A percentile compares a stretch with the other conserved stretches of the same genome.
These are phyloP conservation scores for Phenacoccus solenopsis DNA, from an alignment of 1,140 invertebrate genomes.

Conservation along the genomic window DNA sequence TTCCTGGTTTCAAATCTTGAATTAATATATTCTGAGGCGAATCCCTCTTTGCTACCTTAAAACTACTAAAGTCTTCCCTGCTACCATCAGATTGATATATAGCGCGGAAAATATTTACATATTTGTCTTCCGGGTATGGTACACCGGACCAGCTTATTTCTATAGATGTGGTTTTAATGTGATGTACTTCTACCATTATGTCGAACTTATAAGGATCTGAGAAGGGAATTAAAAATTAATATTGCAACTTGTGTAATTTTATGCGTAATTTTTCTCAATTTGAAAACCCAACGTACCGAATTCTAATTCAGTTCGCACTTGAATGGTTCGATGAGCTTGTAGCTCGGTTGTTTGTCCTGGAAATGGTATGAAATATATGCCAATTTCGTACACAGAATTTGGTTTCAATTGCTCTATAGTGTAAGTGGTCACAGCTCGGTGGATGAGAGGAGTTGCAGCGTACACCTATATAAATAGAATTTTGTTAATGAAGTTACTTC, in stretches of 20 bases:
- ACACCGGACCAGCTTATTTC: conserved; percentile 69
- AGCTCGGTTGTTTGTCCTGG: conserved; percentile 57
- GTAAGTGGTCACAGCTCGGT: conserved; percentile 57
- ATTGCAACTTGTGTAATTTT: not conserved
- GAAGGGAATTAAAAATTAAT: conserved; percentile 9
- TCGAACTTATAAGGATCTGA: conserved; percentile 68
- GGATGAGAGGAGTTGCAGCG: conserved; percentile 59
- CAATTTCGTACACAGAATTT: conserved; percentile 57
- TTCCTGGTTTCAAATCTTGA: conserved; percentile 60
- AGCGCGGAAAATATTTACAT: conserved; percentile 77
- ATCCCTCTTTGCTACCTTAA: conserved; percentile 70
- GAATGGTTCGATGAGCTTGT: conserved; percentile 50
- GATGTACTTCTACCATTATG: conserved; percentile 55
- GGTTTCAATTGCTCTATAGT: conserved; percentile 57
- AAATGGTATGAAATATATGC: conserved; percentile 62
- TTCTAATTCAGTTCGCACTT: conserved; percentile 42
- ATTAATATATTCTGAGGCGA: conserved; percentile 53
- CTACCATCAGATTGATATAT: conserved; percentile 64
- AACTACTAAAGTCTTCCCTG: conserved; percentile 63
- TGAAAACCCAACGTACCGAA: conserved; percentile 28
- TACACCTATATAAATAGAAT: conserved; percentile 42
- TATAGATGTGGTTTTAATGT: conserved; percentile 57
- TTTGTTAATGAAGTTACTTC: no score
- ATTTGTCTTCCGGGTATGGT: conserved; percentile 74
- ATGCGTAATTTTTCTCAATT: not conserved